A percentile compares a stretch with the other conserved stretches of the same genome.
phyloP scores from a whole-genome alignment of 1,140 invertebrate species.

The Drosophila novamexicana region DNA sequence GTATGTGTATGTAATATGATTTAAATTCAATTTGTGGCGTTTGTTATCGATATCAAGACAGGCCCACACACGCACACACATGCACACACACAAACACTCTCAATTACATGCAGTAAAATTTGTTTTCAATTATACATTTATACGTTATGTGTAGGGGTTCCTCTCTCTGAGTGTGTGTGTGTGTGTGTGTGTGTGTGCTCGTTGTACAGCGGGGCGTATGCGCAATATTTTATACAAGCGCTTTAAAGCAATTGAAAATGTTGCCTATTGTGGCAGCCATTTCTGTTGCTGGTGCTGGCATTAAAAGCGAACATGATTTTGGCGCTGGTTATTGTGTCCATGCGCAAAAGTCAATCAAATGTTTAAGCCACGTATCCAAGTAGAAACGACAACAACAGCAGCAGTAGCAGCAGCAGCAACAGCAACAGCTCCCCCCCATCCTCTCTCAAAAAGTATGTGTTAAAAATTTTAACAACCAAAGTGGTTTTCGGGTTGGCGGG shows the following conservation, averaged over 20 bases:
- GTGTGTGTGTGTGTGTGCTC: constrained; percentile 10
- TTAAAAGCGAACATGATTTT: constrained; percentile 49
- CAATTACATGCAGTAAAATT: constrained; percentile 78
- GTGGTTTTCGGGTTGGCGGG: constrained; percentile 28
- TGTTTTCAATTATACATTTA: constrained; percentile 76
- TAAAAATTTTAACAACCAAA: constrained; percentile 58
- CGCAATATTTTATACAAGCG: constrained; percentile 70
- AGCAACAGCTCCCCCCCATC: neutral
- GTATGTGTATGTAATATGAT: constrained; percentile 68
- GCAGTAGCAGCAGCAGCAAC: neutral
- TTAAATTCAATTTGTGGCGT: constrained; percentile 81
- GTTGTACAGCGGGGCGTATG: constrained; percentile 58
- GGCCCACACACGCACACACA: constrained; percentile 18
- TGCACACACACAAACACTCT: constrained; percentile 45
- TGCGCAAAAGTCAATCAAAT: constrained; percentile 51
- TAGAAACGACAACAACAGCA: constrained; percentile 19
- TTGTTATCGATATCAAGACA: constrained; percentile 81
- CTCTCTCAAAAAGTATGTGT: constrained; percentile 41
- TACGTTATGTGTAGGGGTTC: constrained; percentile 40
- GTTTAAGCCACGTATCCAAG: constrained; percentile 43
- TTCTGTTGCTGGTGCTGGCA: constrained; percentile 16
- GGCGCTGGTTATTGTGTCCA: constrained; percentile 23
- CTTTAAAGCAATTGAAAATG: constrained; percentile 62
- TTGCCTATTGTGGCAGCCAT: constrained; percentile 18
- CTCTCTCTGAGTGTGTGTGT: constrained; percentile 24